Evolutionary conservation across 2,113 vertebrate genomes (phyloP), one percentile per base, ranked within the genome.

Genomic region (Carassius carassius): DNA sequence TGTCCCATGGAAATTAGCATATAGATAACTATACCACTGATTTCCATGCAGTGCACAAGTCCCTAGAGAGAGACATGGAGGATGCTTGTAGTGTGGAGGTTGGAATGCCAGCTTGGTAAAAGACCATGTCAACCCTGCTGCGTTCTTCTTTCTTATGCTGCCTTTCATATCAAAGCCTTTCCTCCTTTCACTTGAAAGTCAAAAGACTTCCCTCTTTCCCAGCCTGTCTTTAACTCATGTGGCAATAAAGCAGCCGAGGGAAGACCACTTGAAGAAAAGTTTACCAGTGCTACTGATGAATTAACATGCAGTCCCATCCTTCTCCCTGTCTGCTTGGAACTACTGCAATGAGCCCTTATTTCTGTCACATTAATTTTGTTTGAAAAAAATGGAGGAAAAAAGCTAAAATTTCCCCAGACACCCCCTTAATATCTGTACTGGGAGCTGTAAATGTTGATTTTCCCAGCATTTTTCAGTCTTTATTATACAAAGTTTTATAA

Each of bases 301-400:
- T 94, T 94, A 94, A 92, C 92, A 94, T 94, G 91, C 94, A 93
- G 82, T 89, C 90, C 91, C 93, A 92, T 90, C 91, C 90, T 90
- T 92, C 87, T 78, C 81, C 25, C 74, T 86, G 83, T 44, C 44
- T 87, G 87, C 85, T 88, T 88, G 88, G 91, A 93, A 90, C 91
- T 91, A 90, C 91, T 91, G 92, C 94, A 94, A 94, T 94, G 93
- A 94, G 92, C 92, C 93, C 93, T 94, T 93, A 93, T 94, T 93
- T 93, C 92, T 94, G 93, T 94, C 93, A 94, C 94, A 94, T 94
- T 94, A 93, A 94, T 94, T 95, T 94, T 92, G 93, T 93, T 90
- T 90, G 82, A 81, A 88, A 80, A 83, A 84, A 73, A 81, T n/a
- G 19, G 62, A 56, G 32, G 29, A 82, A 88, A 90, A 89, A 81